A percentile compares a stretch with the other conserved stretches of the same genome.
Conservation (phyloP, 2,113 vertebrate species). For the Rhynchopsitta pachyrhyncha region DNA sequence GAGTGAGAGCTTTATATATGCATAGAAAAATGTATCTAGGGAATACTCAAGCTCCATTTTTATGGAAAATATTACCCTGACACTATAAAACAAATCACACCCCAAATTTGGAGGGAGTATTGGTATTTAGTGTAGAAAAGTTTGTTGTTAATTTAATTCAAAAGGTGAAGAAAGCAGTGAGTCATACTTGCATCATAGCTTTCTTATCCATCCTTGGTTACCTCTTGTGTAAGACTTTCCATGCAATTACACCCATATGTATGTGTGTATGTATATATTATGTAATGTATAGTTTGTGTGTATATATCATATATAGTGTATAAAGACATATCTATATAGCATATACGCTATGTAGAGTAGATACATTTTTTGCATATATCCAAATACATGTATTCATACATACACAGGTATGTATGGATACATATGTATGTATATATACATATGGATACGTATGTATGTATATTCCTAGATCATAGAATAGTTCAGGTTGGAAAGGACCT, state of each 20-base stretch:
- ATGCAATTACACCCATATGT: neutral
- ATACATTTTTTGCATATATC: neutral
- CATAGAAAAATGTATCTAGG: neutral
- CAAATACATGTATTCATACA: neutral
- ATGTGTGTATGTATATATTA: neutral
- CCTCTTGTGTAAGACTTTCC: neutral
- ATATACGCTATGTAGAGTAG: neutral
- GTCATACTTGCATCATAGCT: neutral
- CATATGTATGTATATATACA: neutral
- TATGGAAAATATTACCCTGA: neutral
- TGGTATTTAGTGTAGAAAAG: neutral
- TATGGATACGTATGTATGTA: no score
- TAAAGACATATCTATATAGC: neutral
- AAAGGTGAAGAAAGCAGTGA: neutral
- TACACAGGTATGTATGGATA: neutral
- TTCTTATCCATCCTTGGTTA: neutral
- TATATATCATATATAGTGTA: no score
- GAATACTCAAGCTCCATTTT: neutral
- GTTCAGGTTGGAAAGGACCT: no score
- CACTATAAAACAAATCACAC: neutral
- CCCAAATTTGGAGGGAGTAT: neutral
- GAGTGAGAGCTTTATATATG: neutral
- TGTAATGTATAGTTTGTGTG: neutral
- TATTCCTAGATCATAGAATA: no score
- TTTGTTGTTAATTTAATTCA: neutral